Conservation (phyloP, 2,888 invertebrate genomes). For the Elmis aenea region DNA sequence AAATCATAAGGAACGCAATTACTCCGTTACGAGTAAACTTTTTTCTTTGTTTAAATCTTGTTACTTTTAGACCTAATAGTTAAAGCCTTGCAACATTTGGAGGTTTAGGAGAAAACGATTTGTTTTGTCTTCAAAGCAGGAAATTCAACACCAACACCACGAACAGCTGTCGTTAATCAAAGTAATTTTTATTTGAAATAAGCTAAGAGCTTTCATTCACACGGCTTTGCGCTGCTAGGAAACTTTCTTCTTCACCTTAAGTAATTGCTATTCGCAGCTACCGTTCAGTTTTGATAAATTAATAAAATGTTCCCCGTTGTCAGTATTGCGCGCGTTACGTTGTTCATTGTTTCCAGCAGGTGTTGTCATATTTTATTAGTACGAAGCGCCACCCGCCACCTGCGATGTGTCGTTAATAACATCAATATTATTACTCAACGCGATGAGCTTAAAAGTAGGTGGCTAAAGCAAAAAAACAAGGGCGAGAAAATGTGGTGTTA, state of each 20-base stretch:
- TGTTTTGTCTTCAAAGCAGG: too few relatives aligned
- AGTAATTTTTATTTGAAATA: too few relatives aligned
- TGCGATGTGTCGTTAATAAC: constrained; percentile 19
- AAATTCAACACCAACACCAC: too few relatives aligned
- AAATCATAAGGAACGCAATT: too few relatives aligned
- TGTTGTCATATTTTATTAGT: constrained; percentile 25
- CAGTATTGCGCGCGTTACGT: constrained; percentile 14
- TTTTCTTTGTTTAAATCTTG: too few relatives aligned
- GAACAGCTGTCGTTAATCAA: too few relatives aligned
- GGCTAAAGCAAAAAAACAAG: constrained; percentile 7
- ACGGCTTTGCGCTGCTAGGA: too few relatives aligned
- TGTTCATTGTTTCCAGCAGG: constrained; percentile 21
- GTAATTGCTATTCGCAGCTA: constrained; percentile 15
- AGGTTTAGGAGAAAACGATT: too few relatives aligned
- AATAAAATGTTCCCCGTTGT: constrained; percentile 19
- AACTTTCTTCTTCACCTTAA: too few relatives aligned
- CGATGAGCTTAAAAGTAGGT: constrained; percentile 7
- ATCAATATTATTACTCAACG: constrained; percentile 9
- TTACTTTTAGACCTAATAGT: too few relatives aligned
- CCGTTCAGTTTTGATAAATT: constrained; percentile 20
- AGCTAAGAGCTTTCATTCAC: constrained; percentile 10
- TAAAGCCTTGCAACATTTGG: too few relatives aligned
- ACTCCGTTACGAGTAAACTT: too few relatives aligned
- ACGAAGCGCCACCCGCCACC: constrained; percentile 19
- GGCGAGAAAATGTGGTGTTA: constrained; percentile 9